Evolutionary conservation across 1,140 invertebrate species (phyloP), one percentile per base, ranked within the genome.

Genomic region (Heliothis virescens): DNA sequence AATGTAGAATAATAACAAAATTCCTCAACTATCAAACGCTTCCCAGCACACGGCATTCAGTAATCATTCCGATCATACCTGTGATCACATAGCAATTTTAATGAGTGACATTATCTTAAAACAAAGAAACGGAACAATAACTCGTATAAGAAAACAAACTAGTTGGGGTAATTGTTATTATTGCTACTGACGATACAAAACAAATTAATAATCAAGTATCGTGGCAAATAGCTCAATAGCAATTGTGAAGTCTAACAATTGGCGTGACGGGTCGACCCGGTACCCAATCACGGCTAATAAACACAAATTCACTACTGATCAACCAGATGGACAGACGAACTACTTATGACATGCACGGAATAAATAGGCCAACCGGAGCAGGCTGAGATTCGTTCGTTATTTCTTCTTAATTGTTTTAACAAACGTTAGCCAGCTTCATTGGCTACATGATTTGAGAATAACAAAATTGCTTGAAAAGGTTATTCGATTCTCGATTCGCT

Each of bases 251-350:
- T 59, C 65, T 52, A 77, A 72, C 80, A 80, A 73, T 77, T 74
- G 71, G 80, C 82, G 83, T 85, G 87, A 74, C 71, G 80, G 81
- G 87, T 82, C 89, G 92, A 92, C 92, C 92, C 89, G 87, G 82
- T 73, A 83, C 85, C 74, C 91, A 94, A 94, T 94, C 91, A 90
- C 90, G 79, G 86, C 85, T 89, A 91, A 92, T 92, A 87, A 90
- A 90, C 83, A 85, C 87, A 89, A 91, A 94, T 92, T 92, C 92
- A 85, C 86, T 82, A 82, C 85, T 88, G 86, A 89, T 86, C 84
- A 85, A 85, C 86, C 89, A 90, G 88, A 76, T 76, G 59, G 60
- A 65, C 60, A 12, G 59, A 21, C 86, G 91, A 83, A 86, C 88
- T 76, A 82, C 85, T 76, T 82, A 34, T 67, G 72, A 79, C 84